Percentiles rank a stretch among this genome's conserved stretches.
Conservation (phyloP, 2,113 vertebrate genomes). For the Ptyas mucosa region DNA sequence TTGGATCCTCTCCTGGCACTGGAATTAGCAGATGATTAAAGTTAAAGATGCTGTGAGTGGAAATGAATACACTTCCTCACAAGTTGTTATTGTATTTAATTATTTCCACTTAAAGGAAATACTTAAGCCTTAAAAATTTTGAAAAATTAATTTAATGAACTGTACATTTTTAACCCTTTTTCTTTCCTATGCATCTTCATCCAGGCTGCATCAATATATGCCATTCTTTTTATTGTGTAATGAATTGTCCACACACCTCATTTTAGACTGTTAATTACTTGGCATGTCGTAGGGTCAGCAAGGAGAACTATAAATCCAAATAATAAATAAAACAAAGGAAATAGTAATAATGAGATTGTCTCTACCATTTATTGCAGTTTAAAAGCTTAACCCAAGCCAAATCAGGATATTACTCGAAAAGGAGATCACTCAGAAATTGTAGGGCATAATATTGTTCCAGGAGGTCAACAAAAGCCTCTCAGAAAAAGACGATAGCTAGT, state of each 20-base stretch:
- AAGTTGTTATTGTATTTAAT: background rate
- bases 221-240: background rate
- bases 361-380: background rate
- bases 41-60: background rate
- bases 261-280: background rate
- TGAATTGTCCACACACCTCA: background rate
- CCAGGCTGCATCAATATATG: background rate
- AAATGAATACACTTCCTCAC: background rate
- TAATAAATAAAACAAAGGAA: background rate
- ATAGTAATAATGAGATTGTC: background rate
- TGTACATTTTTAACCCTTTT: background rate
- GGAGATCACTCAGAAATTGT: background rate
- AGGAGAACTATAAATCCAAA: background rate
- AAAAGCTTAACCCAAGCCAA: background rate
- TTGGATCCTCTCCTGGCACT: background rate
- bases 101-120: background rate
- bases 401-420: background rate
- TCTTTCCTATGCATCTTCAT: background rate
- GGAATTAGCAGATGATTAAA: background rate
- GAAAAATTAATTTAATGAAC: background rate
- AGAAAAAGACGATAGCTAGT: background rate
- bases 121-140: background rate
- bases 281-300: background rate
- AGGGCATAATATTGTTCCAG: background rate
- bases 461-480: background rate